Percentiles rank a stretch among this genome's conserved stretches.
Conservation (phyloP, 2,797 vertebrate species). For the Helarctos malayanus region DNA sequence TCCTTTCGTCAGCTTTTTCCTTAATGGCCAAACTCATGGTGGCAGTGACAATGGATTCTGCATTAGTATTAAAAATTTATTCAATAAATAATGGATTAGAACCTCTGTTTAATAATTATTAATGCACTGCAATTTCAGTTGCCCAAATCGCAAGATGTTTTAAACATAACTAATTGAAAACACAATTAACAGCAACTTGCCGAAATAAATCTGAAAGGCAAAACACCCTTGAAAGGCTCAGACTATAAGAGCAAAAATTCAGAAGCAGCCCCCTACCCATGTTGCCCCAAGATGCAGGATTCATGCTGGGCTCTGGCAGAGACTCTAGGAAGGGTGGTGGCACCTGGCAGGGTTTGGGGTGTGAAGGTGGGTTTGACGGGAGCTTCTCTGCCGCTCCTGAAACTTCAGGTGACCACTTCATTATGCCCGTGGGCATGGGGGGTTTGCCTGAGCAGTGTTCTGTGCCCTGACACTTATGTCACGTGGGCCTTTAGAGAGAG, state of each 20-base stretch:
- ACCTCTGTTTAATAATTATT: conserved; percentile 86
- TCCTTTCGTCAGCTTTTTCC: conserved; percentile 82
- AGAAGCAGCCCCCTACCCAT: neutral
- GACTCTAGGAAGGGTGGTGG: neutral
- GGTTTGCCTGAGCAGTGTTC: neutral
- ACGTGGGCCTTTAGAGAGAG: neutral
- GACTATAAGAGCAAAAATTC: conserved; percentile 34
- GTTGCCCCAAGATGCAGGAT: neutral
- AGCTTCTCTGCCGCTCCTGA: neutral
- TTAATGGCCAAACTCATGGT: conserved; percentile 85
- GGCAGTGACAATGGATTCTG: conserved; percentile 86
- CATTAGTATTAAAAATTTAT: conserved; percentile 86
- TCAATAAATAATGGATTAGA: conserved; percentile 87
- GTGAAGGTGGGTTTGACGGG: neutral
- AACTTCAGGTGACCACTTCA: conserved; percentile 35
- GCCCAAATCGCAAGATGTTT: conserved; percentile 85
- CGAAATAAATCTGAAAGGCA: conserved; percentile 84
- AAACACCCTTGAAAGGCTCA: conserved; percentile 79
- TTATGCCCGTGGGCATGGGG: neutral
- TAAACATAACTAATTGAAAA: conserved; percentile 87
- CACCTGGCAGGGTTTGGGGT: neutral
- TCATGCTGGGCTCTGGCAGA: neutral
- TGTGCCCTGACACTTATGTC: neutral
- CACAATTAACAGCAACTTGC: conserved; percentile 84
- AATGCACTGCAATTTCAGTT: conserved; percentile 84